Conservation (phyloP, 92 coral and sea anemone genomes). For the Epizoanthus fatuus region DNA sequence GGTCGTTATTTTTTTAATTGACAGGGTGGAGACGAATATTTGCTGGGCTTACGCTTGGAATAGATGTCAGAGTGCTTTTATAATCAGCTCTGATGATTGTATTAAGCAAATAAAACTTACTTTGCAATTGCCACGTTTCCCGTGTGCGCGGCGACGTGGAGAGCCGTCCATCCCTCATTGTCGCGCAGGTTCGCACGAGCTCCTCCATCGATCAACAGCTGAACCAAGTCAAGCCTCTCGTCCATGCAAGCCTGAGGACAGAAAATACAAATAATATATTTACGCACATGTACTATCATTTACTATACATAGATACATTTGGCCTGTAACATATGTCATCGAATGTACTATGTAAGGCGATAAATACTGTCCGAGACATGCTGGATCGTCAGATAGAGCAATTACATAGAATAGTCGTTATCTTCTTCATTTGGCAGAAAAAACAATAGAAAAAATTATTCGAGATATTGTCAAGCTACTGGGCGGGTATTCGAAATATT, state of each 20-base stretch:
- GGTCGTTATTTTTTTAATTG: too few relatives aligned
- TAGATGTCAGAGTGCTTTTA: not conserved
- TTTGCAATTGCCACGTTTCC: conserved; percentile 63
- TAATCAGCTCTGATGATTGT: not conserved
- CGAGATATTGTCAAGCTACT: not conserved
- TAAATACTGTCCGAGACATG: too few relatives aligned
- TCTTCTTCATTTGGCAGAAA: not conserved
- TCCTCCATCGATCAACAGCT: conserved; percentile 49
- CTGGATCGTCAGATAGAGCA: too few relatives aligned
- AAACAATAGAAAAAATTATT: not conserved
- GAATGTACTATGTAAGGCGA: too few relatives aligned
- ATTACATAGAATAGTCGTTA: too few relatives aligned
- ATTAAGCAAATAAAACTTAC: conserved; percentile 26
- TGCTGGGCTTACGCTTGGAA: not conserved
- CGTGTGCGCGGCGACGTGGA: conserved; percentile 68
- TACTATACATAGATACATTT: not conserved
- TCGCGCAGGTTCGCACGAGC: conserved; percentile 57
- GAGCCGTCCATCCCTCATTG: conserved; percentile 67
- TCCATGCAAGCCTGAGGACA: conserved; percentile 70
- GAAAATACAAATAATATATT: not conserved
- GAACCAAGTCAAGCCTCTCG: conserved; percentile 50
- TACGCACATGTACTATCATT: not conserved
- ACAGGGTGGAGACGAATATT: not conserved
- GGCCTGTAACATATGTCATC: not conserved
- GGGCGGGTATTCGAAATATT: conserved; percentile 4